Evolutionary conservation across 2,113 vertebrate species (phyloP).

Genomic region (Alligator mississippiensis): DNA sequence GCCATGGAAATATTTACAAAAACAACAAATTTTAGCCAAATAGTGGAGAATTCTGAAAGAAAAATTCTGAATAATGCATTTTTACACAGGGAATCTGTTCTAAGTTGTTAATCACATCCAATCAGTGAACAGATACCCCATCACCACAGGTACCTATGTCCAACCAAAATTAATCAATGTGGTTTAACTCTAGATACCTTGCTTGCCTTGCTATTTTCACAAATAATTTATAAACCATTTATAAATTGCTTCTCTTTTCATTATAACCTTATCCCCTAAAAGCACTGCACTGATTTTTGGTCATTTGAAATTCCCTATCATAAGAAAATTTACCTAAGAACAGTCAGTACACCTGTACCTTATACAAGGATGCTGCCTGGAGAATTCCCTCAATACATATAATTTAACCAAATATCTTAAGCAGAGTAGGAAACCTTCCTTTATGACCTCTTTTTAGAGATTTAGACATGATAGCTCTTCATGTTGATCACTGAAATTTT

Average conservation of each 20-base stretch:
- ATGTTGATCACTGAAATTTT: too few relatives aligned
- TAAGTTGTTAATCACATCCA: neutral
- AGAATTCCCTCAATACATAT: too few relatives aligned
- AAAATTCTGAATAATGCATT: neutral
- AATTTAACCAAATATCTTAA: too few relatives aligned
- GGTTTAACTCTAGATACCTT: neutral
- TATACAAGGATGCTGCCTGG: too few relatives aligned
- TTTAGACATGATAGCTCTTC: too few relatives aligned
- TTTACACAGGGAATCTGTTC: neutral
- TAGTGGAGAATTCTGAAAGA: neutral
- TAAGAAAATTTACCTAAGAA: too few relatives aligned
- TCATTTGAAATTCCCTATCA: neutral
- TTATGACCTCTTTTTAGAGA: too few relatives aligned
- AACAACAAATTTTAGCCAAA: neutral
- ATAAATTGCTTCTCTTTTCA: neutral
- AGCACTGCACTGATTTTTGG: neutral
- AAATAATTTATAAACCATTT: neutral
- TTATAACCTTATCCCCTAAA: neutral
- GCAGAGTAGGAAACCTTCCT: too few relatives aligned
- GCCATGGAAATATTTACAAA: neutral
- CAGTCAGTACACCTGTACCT: too few relatives aligned
- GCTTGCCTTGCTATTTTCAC: neutral
- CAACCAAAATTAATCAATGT: neutral
- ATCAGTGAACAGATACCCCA: neutral
- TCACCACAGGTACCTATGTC: neutral